Percentiles rank a stretch among this genome's conserved stretches.
Conservation (phyloP, 2,113 vertebrate species). For the Corythornis madagascariensis region DNA sequence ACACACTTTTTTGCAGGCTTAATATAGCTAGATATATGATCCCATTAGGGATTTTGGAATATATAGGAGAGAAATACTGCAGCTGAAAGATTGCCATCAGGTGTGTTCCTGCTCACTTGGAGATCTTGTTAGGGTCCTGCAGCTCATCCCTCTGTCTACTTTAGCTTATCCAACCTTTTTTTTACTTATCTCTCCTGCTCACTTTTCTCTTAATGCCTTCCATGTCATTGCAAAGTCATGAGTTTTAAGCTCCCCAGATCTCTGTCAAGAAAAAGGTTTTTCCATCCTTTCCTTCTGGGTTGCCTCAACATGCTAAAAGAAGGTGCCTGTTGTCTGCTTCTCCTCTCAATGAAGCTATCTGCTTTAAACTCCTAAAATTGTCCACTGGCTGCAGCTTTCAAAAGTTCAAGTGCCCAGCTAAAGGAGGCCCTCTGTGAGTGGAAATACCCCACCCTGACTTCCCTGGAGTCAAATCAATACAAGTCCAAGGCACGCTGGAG, state of each 20-base stretch:
- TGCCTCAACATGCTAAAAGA: neutral
- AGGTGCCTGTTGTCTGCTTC: neutral
- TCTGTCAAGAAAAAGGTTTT: neutral
- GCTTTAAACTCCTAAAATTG: neutral
- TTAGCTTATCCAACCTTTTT: neutral
- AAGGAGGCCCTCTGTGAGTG: neutral
- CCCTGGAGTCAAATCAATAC: neutral
- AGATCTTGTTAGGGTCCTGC: neutral
- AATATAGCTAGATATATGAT: neutral
- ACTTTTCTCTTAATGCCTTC: neutral
- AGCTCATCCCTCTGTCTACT: neutral
- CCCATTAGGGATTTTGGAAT: neutral
- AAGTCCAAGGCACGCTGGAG: neutral
- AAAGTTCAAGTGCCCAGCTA: neutral
- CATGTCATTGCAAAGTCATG: neutral
- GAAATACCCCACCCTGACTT: accelerated
- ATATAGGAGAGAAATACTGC: neutral
- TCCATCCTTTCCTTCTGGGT: neutral
- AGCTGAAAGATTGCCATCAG: neutral
- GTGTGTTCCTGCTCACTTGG: neutral
- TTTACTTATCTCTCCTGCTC: neutral
- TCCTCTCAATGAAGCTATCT: neutral
- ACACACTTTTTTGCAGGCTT: neutral
- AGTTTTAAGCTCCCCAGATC: neutral
- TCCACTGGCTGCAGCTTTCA: neutral